phyloP scores from a whole-genome alignment of 2,113 vertebrate genomes.

The Sylvia atricapilla region DNA sequence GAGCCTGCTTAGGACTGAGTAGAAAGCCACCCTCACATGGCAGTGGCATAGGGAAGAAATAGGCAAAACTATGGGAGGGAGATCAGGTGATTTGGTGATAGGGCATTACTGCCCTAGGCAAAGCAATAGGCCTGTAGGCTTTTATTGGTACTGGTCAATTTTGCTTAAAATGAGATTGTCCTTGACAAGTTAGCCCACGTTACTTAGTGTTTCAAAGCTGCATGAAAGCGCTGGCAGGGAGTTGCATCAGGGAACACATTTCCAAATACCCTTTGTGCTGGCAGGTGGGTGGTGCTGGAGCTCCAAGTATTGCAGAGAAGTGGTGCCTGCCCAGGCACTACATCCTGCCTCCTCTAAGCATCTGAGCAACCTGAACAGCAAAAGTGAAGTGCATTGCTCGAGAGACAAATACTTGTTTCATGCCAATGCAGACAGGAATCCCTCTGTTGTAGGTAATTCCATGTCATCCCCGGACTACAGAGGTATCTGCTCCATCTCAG shows the following conservation, averaged over 20 bases:
- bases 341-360: fast-evolving
- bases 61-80: neutral
- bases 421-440: neutral
- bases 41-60: neutral
- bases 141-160: neutral
- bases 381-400: neutral
- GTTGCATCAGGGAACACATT: neutral
- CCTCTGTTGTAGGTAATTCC: neutral
- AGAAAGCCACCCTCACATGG: fast-evolving
- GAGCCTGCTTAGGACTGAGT: neutral
- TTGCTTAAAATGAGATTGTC: neutral
- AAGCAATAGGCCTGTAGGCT: neutral
- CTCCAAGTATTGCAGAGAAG: neutral
- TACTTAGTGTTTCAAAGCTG: neutral
- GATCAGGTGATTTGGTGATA: neutral
- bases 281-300: neutral
- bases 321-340: neutral
- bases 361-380: neutral
- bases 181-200: fast-evolving
- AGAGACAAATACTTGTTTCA: neutral
- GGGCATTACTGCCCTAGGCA: neutral
- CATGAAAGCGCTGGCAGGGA: neutral
- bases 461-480: neutral
- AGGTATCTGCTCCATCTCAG: neutral
- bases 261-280: neutral